Base-by-base conservation (phyloP, 2,113 vertebrate species). In the Callospermophilus lateralis region DNA sequence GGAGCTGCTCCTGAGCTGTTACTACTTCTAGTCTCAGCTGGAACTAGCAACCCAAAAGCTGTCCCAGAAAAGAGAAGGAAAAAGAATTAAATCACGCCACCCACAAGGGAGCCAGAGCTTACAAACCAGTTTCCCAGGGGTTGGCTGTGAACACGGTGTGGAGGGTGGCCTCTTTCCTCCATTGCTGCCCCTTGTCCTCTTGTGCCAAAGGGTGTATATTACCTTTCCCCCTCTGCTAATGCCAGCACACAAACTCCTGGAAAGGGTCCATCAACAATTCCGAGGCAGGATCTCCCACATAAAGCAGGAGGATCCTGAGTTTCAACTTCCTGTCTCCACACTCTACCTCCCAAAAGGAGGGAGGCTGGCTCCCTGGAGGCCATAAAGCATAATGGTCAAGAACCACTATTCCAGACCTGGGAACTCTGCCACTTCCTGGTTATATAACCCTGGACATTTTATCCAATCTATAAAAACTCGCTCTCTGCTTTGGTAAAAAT, bases 41-140 rank as follows among this genome's bases (percentile, higher is more conserved):
- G 86, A 97, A 95, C 83, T 26, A 84, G 68, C 91, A 86, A 73
- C 63, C 65, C 73, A 89, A 84, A 79, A 96, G 80, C 93, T 80
- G 86, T 76, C 90, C 92, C 97, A 97, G 95, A 92, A 97, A 94
- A 88, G 93, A 94, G 87, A 97, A 97, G 93, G 95, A 93, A 94
- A 97, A 96, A 91, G 72, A 95, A 81, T 95, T 83, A 89, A 80
- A 87, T 80, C 39, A 9, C 94, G 90, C 93, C 94, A 94, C 94
- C 95, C 97, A 96, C 96, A 48, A 84, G 84, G 94, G 84, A 89
- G 78, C 74, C 24, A 78, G 79, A 93, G 90, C 92, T 96, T 97
- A 98, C 84, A 91, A 67, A 95, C 72, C 37, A 48, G 68, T 80
- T 89, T 86, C 81, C 91, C 73, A 3, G 3, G 4, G 79, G 86